Percentiles rank a stretch among this genome's conserved stretches.
phyloP scores from a whole-genome alignment of 1,140 invertebrate genomes.

The Diachasmimorpha longicaudata region DNA sequence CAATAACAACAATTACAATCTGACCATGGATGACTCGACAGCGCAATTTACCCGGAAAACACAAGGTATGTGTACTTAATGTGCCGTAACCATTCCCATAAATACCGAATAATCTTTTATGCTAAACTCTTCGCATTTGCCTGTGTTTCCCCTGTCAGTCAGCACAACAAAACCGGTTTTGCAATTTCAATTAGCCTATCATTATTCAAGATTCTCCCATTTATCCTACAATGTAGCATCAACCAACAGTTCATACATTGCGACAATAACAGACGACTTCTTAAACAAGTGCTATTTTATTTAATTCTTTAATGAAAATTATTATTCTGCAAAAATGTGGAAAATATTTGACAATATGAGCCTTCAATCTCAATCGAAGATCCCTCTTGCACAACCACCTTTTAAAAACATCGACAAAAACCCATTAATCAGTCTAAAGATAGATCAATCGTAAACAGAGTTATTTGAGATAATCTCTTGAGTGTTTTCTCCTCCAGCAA shows the following conservation, averaged over 20 bases:
- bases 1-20: too few relatives aligned
- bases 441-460: neutral
- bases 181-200: neutral
- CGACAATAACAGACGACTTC: neutral
- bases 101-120: neutral
- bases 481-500: neutral
- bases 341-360: neutral
- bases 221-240: too few relatives aligned
- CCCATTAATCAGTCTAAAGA: neutral
- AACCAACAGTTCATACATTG: too few relatives aligned
- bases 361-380: neutral
- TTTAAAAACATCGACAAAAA: neutral
- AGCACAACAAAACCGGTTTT: neutral
- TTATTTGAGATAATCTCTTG: neutral
- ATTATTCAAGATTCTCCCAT: neutral
- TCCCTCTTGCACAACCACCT: neutral
- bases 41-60: neutral
- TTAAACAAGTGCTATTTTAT: too few relatives aligned
- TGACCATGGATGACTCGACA: neutral
- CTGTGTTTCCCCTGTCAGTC: neutral
- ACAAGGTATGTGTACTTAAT: neutral
- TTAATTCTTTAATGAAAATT: too few relatives aligned
- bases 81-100: neutral
- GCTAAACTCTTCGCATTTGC: neutral
- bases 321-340: too few relatives aligned